These are phyloP conservation scores for Tragelaphus scriptus DNA, from an alignment of 2,113 vertebrate genomes.

Conservation along the genomic window DNA sequence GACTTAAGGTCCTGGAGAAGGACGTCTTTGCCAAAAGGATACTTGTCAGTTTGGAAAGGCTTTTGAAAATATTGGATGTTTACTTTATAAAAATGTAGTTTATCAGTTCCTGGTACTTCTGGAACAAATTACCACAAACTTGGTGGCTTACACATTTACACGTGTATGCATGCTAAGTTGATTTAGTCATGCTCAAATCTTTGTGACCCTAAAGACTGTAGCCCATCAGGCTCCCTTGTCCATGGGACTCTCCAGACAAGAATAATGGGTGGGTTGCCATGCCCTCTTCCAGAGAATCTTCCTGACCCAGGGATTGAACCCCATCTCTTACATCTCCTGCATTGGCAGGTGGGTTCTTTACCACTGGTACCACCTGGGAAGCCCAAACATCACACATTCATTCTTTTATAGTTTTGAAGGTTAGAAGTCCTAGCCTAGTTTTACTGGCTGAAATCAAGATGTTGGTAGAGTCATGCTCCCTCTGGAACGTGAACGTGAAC, in stretches of 20 bases:
- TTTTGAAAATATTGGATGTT: not conserved
- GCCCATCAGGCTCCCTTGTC: not conserved
- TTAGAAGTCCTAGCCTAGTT: not conserved
- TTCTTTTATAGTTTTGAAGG: not conserved
- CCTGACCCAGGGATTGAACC: not conserved
- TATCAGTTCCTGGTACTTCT: not conserved
- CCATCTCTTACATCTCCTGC: not conserved
- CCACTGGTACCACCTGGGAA: not conserved
- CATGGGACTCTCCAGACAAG: not conserved
- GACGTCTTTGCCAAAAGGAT: not conserved
- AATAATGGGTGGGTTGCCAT: not conserved
- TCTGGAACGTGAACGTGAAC: no score
- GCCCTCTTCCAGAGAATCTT: not conserved
- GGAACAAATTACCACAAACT: not conserved
- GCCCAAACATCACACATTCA: not conserved
- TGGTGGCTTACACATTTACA: not conserved
- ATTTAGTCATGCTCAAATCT: not conserved
- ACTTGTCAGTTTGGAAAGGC: not conserved
- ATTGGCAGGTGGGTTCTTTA: not conserved
- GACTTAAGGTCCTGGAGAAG: not conserved
- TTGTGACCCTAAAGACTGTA: not conserved
- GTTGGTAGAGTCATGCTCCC: not conserved
- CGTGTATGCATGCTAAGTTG: not conserved
- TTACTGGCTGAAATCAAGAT: not conserved
- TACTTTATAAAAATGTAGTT: not conserved